Percentiles rank a stretch among this genome's conserved stretches.
These are phyloP conservation scores for Prunella himalayana DNA, from an alignment of 2,113 vertebrate species.

Conservation along the genomic window DNA sequence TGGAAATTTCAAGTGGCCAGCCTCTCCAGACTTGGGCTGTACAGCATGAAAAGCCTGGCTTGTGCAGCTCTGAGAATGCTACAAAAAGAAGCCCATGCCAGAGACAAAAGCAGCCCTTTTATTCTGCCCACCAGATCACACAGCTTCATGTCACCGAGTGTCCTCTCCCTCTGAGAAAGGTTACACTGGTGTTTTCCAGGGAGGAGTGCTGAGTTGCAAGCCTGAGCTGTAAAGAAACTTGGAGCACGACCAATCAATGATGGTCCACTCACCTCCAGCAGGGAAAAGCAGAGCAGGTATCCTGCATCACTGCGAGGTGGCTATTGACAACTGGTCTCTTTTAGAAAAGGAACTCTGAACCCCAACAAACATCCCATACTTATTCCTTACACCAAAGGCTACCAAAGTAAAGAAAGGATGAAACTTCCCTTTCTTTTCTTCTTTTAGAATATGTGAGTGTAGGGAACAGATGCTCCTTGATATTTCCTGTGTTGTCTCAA, in stretches of 20 bases:
- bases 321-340: neutral
- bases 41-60: neutral
- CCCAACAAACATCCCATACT: neutral
- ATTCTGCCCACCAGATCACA: neutral
- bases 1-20: neutral
- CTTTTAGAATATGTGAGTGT: neutral
- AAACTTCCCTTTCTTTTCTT: neutral
- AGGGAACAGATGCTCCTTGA: neutral
- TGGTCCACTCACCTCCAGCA: neutral
- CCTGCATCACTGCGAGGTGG: rapidly evolving
- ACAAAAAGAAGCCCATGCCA: neutral
- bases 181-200: neutral
- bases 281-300: neutral
- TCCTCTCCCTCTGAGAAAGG: neutral
- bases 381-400: neutral
- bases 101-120: neutral
- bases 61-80: neutral
- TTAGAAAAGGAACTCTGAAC: neutral
- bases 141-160: neutral
- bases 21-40: neutral
- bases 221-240: neutral
- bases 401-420: neutral
- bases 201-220: neutral
- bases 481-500: neutral
- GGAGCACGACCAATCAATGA: rapidly evolving